Conservation (phyloP, 2,113 vertebrate species). For the Gavia stellata region DNA sequence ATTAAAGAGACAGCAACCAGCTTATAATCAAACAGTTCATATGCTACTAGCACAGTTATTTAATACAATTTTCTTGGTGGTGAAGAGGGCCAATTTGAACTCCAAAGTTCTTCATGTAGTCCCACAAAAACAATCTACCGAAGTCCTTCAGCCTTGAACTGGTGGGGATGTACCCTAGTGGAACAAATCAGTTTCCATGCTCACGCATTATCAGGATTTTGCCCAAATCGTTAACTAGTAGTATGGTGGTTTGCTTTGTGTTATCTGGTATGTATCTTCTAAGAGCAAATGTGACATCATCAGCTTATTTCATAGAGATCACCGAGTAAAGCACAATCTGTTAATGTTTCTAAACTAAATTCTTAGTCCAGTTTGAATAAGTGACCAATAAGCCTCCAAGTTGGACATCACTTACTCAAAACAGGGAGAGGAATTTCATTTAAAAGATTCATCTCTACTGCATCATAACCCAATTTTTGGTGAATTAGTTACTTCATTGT, state of each 20-base stretch:
- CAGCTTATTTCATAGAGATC: neutral
- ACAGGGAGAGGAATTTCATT: neutral
- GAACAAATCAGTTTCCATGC: neutral
- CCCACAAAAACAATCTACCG: rapidly evolving
- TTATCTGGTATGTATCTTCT: neutral
- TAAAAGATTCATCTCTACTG: neutral
- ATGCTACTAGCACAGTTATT: neutral
- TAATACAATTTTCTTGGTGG: neutral
- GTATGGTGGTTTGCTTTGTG: neutral
- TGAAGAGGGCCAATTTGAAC: neutral
- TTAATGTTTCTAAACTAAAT: neutral
- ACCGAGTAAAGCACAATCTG: neutral
- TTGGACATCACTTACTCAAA: neutral
- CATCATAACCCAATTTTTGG: neutral
- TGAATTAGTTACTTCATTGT: neutral
- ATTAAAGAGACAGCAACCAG: neutral
- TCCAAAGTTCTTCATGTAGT: neutral
- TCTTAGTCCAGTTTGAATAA: neutral
- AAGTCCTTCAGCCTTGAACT: neutral
- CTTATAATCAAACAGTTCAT: neutral
- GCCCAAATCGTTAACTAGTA: neutral
- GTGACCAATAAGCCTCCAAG: neutral
- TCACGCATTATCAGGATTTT: neutral
- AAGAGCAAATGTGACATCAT: neutral
- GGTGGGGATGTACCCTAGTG: neutral